Percentiles rank a stretch among this genome's conserved stretches.
Evolutionary conservation across 2,797 vertebrate genomes (phyloP).

Genomic region (Sebastes hubbsi): DNA sequence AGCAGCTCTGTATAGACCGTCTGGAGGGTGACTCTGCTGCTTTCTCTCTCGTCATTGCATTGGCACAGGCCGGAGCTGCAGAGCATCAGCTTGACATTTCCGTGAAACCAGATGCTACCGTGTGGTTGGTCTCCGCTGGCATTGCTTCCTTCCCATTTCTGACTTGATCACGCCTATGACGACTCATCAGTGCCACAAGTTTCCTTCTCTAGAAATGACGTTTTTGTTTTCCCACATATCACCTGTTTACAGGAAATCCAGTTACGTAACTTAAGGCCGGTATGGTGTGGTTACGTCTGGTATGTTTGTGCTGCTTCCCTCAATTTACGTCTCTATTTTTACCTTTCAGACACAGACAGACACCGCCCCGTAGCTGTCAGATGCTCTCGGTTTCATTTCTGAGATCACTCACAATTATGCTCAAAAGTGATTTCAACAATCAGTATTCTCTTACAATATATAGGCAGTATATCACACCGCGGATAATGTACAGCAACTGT

Average conservation of each 20-base stretch:
- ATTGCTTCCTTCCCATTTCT: conserved; percentile 75
- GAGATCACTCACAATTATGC: conserved; percentile 4
- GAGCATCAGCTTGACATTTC: conserved; percentile 23
- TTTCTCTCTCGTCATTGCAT: not conserved
- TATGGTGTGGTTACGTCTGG: not conserved
- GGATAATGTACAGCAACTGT: conserved; percentile 9
- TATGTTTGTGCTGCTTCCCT: conserved; percentile 37
- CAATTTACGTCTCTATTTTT: conserved; percentile 69
- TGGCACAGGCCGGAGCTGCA: conserved; percentile 9
- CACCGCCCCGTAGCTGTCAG: conserved; percentile 23
- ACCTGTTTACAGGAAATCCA: conserved; percentile 75
- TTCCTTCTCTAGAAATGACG: conserved; percentile 54
- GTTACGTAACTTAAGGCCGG: rapidly evolving
- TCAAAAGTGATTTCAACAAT: conserved; percentile 11
- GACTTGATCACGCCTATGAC: conserved; percentile 36
- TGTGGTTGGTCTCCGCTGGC: conserved; percentile 50
- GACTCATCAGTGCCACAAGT: conserved; percentile 12
- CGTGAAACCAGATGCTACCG: conserved; percentile 39
- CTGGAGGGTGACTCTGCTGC: conserved; percentile 34
- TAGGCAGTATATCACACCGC: not conserved
- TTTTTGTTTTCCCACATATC: conserved; percentile 43
- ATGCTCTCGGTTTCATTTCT: conserved; percentile 62
- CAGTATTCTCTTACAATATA: not conserved
- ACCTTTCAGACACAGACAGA: not conserved
- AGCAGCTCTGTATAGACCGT: conserved; percentile 22